Percentiles rank a stretch among this genome's conserved stretches.
Conservation (phyloP, 2,888 invertebrate species). For the Lithophane ornitopus region DNA sequence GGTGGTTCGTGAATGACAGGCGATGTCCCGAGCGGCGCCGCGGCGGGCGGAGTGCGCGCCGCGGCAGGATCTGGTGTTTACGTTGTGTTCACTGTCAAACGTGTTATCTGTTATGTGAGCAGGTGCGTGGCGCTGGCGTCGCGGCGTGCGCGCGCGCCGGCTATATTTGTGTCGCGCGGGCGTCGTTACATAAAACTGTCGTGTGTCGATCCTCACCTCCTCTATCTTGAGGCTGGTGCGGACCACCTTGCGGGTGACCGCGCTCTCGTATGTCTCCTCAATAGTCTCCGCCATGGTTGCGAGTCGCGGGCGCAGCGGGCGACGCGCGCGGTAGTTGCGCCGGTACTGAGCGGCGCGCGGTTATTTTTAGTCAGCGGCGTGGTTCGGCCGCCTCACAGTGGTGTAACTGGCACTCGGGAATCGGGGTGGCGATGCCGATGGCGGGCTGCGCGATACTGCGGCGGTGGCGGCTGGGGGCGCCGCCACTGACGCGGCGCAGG, state of each 20-base stretch:
- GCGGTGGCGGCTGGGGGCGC: conserved; percentile 61
- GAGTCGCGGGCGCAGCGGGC: conserved; percentile 87
- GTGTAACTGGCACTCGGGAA: conserved; percentile 73
- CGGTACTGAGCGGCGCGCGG: conserved; percentile 86
- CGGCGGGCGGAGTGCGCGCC: conserved; percentile 59
- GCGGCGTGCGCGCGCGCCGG: conserved; percentile 77
- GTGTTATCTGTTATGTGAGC: conserved; percentile 88
- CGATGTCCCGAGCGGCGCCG: conserved; percentile 51
- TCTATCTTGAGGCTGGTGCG: conserved; percentile 93
- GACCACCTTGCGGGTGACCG: conserved; percentile 93
- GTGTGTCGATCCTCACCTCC: conserved; percentile 91
- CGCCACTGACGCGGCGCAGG: conserved; percentile 46
- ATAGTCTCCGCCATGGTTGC: conserved; percentile 92
- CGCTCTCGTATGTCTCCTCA: conserved; percentile 93
- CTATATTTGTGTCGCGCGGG: conserved; percentile 85
- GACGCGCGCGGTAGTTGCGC: conserved; percentile 88
- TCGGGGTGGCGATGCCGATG: conserved; percentile 73
- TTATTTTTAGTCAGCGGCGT: conserved; percentile 88
- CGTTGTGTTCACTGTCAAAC: conserved; percentile 88
- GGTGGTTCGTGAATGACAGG: conserved; percentile 57
- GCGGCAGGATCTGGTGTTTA: conserved; percentile 80
- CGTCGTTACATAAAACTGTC: conserved; percentile 85
- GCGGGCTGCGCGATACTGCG: conserved; percentile 67
- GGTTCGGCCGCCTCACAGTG: conserved; percentile 73
- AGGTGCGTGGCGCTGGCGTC: conserved; percentile 80